Base-by-base conservation (phyloP, 1,140 invertebrate genomes). In the Trichoplusia ni region DNA sequence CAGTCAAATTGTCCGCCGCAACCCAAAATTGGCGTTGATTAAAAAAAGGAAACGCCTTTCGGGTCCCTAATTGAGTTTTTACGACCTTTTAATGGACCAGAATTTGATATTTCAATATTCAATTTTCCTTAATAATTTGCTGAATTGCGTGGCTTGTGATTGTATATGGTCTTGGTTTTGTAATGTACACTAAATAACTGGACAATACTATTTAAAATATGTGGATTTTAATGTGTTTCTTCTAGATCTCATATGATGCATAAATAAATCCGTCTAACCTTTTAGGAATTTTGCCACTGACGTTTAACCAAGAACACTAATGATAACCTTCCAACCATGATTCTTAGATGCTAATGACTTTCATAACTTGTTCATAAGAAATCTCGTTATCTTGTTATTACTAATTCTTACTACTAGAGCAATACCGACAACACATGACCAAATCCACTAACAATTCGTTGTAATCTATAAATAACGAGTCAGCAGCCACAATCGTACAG, bases 381-480 rank as follows among this genome's bases (percentile, higher is more conserved):
- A n/a, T n/a, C n/a, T n/a, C n/a, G n/a, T 7, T 7, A 27, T 27
- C 25, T 27, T 27, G 3, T 3, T 7, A 4, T 27, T 27, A 3
- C 3, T 27, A 27, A 27, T 27, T 3, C 7, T 27, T 7, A 3
- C 25, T 27, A 27, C 25, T 4, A 27, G 7, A 4, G 25, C 7
- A 27, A 4, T 27, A 3, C 25, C 25, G 25, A 7, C 3, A 51
- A 35, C 18, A 16, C 35, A 35, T 56, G 51, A 56, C 51, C 51
- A 56, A 16, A 25, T 38, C 40, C 51, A 38, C 25, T 56, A 4
- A 38, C 13, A 14, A 56, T 8, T 35, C 31, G 35, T 44, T 49
- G 18, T 31, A 49, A 44, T 44, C 54, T 58, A 58, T 58, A 58
- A 38, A 58, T 44, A 44, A 44, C 54, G 38, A 44, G 54, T 58